These are phyloP conservation scores for Styela clava DNA, from an alignment of 23 tunicate species.

Conservation along the genomic window DNA sequence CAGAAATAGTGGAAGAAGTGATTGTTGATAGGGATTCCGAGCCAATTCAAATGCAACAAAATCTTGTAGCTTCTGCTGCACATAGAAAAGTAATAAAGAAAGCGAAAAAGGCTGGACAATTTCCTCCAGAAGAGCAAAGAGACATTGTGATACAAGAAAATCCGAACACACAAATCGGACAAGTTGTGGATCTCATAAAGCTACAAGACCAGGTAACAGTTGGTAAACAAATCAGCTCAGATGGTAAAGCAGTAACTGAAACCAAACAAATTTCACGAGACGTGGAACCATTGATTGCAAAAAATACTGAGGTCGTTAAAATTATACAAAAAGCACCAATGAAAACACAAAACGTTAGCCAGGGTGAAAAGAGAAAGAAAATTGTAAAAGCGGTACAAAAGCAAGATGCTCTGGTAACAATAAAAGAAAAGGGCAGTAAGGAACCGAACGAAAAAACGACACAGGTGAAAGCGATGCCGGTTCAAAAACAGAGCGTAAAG, in stretches of 20 bases:
- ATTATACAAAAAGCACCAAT: neutral
- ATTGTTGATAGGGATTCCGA: neutral
- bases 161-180: neutral
- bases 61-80: neutral
- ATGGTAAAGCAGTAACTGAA: neutral
- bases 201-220: neutral
- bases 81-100: neutral
- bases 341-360: neutral
- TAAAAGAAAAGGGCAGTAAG: too few species aligned
- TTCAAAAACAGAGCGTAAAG: neutral
- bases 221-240: neutral
- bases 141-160: neutral
- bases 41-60: neutral
- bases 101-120: neutral
- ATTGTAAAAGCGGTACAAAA: neutral
- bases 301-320: neutral
- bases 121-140: neutral
- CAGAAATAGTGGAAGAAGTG: neutral
- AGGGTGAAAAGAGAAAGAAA: neutral
- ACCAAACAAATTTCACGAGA: neutral
- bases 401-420: neutral
- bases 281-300: neutral
- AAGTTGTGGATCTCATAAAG: neutral
- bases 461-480: neutral
- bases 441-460: neutral